Percentiles rank a stretch among this genome's conserved stretches.
phyloP scores from a whole-genome alignment of 1,140 invertebrate species.

The Galleria mellonella region DNA sequence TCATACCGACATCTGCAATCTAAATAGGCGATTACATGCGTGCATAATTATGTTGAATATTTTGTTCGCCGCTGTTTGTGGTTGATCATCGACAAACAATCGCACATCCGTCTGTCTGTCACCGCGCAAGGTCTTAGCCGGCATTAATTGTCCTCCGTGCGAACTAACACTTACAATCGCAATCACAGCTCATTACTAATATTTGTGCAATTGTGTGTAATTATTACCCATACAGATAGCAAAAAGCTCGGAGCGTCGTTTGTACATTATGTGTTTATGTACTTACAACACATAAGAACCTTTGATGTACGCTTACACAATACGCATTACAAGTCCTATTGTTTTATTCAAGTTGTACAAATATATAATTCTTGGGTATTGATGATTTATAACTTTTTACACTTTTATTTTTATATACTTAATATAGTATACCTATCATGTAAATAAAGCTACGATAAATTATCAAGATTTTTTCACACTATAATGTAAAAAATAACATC shows the following conservation, averaged over 20 bases:
- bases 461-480: too few relatives aligned
- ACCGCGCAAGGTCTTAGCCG: conserved; percentile 45
- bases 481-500: too few relatives aligned
- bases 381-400: too few relatives aligned
- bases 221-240: conserved; percentile 7
- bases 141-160: conserved; percentile 47
- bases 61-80: conserved; percentile 7
- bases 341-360: not conserved
- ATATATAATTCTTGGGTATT: too few relatives aligned
- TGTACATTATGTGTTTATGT: not conserved
- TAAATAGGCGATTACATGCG: too few relatives aligned
- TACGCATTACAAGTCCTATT: not conserved
- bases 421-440: too few relatives aligned
- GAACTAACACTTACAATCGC: conserved; percentile 36
- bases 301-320: too few relatives aligned
- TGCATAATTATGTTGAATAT: too few relatives aligned
- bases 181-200: conserved; percentile 28
- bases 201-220: conserved; percentile 26
- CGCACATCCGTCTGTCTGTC: conserved; percentile 59
- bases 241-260: conserved; percentile 1
- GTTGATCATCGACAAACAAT: conserved; percentile 39
- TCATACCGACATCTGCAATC: too few relatives aligned
- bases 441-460: too few relatives aligned
- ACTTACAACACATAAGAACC: too few relatives aligned
- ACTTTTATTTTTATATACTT: too few relatives aligned